A percentile compares a stretch with the other conserved stretches of the same genome.
Evolutionary conservation across 2,888 invertebrate genomes (phyloP).

Genomic region (Elgonia sp.): DNA sequence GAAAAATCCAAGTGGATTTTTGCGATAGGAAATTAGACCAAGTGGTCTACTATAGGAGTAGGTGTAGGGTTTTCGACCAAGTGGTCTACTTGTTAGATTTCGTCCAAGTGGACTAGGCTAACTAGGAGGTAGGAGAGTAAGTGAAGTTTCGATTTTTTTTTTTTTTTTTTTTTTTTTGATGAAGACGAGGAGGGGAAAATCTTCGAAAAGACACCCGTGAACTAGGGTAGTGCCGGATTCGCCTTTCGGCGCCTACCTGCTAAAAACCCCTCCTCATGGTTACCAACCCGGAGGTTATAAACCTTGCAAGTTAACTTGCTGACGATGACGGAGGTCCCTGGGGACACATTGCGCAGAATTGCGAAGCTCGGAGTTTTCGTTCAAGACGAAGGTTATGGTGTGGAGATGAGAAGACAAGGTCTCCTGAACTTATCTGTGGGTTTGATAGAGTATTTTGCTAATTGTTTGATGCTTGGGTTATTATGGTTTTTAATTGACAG

Average conservation of each 20-base stretch:
- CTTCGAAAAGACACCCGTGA: background rate
- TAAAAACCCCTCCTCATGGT: background rate
- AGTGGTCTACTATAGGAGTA: too few relatives aligned
- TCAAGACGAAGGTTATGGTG: too few relatives aligned
- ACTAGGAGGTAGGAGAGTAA: too few relatives aligned
- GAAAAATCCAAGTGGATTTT: too few relatives aligned
- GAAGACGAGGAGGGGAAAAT: background rate
- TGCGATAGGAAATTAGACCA: too few relatives aligned
- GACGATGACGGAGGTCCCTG: background rate
- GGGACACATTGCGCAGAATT: background rate
- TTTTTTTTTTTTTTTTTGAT: background rate
- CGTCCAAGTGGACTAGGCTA: too few relatives aligned
- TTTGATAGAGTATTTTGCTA: background rate
- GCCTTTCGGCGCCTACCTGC: background rate
- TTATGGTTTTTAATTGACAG: background rate
- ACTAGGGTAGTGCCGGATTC: background rate
- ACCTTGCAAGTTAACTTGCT: background rate
- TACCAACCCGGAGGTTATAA: background rate
- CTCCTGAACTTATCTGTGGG: background rate
- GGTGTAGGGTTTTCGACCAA: too few relatives aligned
- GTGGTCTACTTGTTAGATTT: too few relatives aligned
- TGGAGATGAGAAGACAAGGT: background rate
- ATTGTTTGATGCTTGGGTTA: background rate
- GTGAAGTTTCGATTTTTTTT: background rate
- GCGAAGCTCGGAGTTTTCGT: background rate